Evolutionary conservation across 2,113 vertebrate genomes (phyloP).

Genomic region (Rhinichthys klamathensis): DNA sequence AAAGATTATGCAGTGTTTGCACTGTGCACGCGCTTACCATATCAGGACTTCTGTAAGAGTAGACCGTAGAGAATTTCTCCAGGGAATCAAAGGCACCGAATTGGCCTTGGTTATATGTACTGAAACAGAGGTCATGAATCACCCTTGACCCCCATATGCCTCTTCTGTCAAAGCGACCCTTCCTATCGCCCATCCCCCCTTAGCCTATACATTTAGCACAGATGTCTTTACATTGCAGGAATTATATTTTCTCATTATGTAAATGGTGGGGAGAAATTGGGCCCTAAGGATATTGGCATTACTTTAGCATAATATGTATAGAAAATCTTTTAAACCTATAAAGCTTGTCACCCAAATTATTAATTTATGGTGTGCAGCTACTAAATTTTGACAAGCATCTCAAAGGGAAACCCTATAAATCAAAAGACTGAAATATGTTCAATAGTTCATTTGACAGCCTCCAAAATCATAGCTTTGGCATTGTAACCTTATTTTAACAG

Average conservation of each 20-base stretch:
- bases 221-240: background rate
- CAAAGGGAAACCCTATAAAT: background rate
- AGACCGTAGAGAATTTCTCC: background rate
- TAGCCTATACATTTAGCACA: background rate
- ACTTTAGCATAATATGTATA: constrained; percentile 23
- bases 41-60: background rate
- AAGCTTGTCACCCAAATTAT: constrained; percentile 11
- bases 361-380: background rate
- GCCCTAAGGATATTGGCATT: constrained; percentile 31
- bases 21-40: background rate
- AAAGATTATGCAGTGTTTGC: background rate
- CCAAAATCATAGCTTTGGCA: background rate
- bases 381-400: background rate
- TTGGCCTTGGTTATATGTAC: constrained; percentile 24
- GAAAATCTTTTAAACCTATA: background rate
- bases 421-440: background rate
- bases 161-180: background rate
- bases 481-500: background rate
- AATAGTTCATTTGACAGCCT: background rate
- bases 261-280: constrained; percentile 12
- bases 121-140: constrained; percentile 31
- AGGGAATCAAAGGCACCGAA: background rate
- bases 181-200: background rate
- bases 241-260: constrained; percentile 24
- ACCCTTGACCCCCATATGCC: constrained; percentile 15